phyloP scores from a whole-genome alignment of 2,113 vertebrate species.

The Struthidea cinerea region DNA sequence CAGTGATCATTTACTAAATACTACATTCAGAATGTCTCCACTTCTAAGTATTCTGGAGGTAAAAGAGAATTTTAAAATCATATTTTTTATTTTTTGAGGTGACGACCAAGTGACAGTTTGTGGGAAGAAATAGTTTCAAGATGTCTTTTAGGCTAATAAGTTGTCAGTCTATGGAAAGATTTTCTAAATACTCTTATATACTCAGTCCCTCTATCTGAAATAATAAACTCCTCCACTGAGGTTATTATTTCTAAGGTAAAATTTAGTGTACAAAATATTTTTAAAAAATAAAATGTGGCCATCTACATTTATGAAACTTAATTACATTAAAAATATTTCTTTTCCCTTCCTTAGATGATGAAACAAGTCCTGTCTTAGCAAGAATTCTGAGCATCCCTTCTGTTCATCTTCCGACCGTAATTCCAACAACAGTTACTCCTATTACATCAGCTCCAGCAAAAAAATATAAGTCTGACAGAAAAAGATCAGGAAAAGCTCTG shows the following conservation, averaged over 20 bases:
- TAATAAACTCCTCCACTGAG: not conserved
- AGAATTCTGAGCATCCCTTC: slow-evolving; percentile 69
- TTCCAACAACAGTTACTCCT: not conserved
- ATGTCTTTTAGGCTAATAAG: not conserved
- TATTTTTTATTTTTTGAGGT: not conserved
- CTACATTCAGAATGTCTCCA: not conserved
- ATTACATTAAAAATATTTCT: not conserved
- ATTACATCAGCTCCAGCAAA: not conserved
- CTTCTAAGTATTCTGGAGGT: not conserved
- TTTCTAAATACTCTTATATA: not conserved
- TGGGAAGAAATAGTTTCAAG: not conserved
- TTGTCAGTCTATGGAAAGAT: not conserved
- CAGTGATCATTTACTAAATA: not conserved
- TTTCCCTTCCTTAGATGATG: slow-evolving; percentile 46
- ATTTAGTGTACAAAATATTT: not conserved
- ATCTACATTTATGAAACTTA: not conserved
- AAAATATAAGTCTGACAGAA: slow-evolving; percentile 46
- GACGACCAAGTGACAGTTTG: not conserved
- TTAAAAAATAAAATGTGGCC: not conserved
- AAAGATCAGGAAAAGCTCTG: slow-evolving; percentile 49
- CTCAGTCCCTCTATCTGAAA: not conserved
- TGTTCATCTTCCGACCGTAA: slow-evolving; percentile 7
- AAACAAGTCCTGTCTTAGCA: slow-evolving; percentile 43
- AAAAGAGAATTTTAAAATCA: not conserved
- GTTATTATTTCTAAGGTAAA: not conserved